A percentile compares a stretch with the other conserved stretches of the same genome.
Conservation (phyloP, 2,888 invertebrate genomes). For the Odontocolon sp. region DNA sequence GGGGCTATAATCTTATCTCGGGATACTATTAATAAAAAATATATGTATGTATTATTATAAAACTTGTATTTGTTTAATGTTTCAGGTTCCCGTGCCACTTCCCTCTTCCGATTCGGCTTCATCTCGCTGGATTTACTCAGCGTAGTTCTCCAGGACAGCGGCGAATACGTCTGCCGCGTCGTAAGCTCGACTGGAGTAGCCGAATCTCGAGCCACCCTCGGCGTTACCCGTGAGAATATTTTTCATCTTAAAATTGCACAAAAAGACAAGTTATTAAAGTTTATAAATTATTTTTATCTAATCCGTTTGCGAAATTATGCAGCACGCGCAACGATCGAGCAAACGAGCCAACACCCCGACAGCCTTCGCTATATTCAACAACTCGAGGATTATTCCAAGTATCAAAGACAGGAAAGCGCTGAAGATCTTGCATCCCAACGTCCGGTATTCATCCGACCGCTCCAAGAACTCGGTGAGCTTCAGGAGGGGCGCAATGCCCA, state of each 20-base stretch:
- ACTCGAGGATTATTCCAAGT: slow-evolving; percentile 94
- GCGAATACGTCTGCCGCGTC: slow-evolving; percentile 95
- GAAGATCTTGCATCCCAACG: slow-evolving; percentile 91
- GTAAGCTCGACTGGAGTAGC: slow-evolving; percentile 93
- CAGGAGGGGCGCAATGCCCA: slow-evolving; percentile 96
- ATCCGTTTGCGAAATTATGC: slow-evolving; percentile 26
- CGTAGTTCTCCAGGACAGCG: slow-evolving; percentile 92
- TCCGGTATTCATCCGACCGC: slow-evolving; percentile 93
- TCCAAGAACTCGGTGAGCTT: slow-evolving; percentile 92
- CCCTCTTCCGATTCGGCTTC: slow-evolving; percentile 98
- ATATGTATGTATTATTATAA: background rate
- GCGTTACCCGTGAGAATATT: slow-evolving; percentile 84
- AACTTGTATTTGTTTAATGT: slow-evolving; percentile 31
- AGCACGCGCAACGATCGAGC: slow-evolving; percentile 92
- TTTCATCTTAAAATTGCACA: no score
- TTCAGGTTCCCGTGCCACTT: slow-evolving; percentile 96
- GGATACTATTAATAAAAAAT: no score
- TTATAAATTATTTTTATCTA: no score
- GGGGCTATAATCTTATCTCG: no score
- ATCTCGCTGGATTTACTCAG: slow-evolving; percentile 96
- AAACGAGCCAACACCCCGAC: slow-evolving; percentile 94
- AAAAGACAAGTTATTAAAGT: no score
- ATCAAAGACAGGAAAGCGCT: slow-evolving; percentile 91
- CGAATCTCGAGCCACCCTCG: slow-evolving; percentile 91
- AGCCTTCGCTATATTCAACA: slow-evolving; percentile 95